phyloP scores from a whole-genome alignment of 2,113 vertebrate species.

The Laticauda laticaudata region DNA sequence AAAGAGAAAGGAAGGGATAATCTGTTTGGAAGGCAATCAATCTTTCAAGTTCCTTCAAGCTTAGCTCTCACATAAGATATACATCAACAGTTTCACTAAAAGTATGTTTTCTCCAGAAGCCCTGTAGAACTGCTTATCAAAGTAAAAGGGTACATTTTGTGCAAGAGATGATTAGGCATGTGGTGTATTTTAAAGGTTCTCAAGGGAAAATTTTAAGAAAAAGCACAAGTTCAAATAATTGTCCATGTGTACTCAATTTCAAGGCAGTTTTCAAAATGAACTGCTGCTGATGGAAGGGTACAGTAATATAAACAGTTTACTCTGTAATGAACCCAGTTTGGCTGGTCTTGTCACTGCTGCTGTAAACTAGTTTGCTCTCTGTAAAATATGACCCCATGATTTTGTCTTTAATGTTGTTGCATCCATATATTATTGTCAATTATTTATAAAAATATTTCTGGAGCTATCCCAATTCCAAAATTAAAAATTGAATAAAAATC shows the following conservation, averaged over 20 bases:
- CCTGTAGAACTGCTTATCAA: neutral
- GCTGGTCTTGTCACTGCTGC: neutral
- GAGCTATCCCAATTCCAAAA: neutral
- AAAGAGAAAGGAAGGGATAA: neutral
- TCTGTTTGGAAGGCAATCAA: neutral
- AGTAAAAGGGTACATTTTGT: neutral
- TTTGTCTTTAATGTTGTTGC: neutral
- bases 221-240: neutral
- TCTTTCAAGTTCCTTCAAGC: neutral
- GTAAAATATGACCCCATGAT: neutral
- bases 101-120: neutral
- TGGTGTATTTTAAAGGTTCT: neutral
- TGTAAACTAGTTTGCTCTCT: neutral
- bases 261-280: neutral
- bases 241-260: neutral
- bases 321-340: neutral
- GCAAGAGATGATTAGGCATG: neutral
- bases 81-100: neutral
- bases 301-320: neutral
- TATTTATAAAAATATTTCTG: neutral
- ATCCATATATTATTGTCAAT: neutral
- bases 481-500: neutral
- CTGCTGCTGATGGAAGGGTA: neutral
- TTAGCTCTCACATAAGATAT: neutral
- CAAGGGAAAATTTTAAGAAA: neutral